Evolutionary conservation across 2,797 vertebrate species (phyloP), one percentile per base, ranked within the genome.

Genomic region (Propithecus perrieri): DNA sequence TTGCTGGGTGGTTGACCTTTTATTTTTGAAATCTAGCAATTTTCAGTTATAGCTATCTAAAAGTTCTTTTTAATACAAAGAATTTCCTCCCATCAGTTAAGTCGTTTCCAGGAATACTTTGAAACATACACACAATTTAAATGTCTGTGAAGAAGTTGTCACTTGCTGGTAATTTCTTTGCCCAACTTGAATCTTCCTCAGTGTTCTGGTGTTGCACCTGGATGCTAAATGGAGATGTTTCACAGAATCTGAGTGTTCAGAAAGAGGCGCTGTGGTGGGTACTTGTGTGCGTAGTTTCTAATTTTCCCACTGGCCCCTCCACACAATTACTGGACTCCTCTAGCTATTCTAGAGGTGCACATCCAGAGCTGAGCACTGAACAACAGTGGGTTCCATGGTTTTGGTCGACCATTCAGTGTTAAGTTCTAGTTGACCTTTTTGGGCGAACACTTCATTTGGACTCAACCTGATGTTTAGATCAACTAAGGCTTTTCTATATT

Each of bases 1-100:
- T 92, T 61, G 74, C 65, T 24, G 13, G 93, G 50, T 13, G 76
- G 59, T 72, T 78, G 69, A 43, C 35, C 26, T 76, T 94, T 95
- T 93, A 79, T 87, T 96, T 96, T 85, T 50, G 85, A 81, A 93
- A 83, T 74, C 74, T 38, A 85, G 48, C n/a, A 74, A 22, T 65
- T 89, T 67, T 83, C 57, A 91, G 22, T 69, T 74, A 63, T 35
- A 92, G 18, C 59, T 87, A 30, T 87, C 50, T 95, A 11, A 65
- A 94, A 96, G 85, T 72, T 93, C 38, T 85, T 95, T 90, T 80
- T 91, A 83, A 89, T 69, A 50, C 28, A 89, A 81, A 94, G 24
- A 28, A 63, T 75, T 92, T 87, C 10, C 41, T 91, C 71, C 33
- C 18, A 13, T 86, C 88, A 74, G 91, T 95, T 94, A 55, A 84